phyloP scores from a whole-genome alignment of 2,888 invertebrate genomes.

The Mythimna impura region DNA sequence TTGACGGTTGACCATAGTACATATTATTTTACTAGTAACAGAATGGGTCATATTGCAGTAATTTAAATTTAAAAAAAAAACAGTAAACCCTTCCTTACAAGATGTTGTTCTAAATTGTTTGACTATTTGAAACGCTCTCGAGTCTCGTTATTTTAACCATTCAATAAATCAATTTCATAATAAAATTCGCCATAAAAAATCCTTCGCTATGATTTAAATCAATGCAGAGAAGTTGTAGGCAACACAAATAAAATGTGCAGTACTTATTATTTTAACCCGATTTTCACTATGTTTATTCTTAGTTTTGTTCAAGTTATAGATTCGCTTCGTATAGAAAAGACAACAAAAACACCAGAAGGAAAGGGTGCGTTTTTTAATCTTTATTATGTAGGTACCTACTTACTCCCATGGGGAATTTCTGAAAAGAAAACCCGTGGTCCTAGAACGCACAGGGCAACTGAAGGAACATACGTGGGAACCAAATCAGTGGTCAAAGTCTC shows the following conservation, averaged over 20 bases:
- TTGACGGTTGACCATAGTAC: no score
- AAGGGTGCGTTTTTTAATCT: neutral
- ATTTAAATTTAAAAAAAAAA: no score
- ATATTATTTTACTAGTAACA: no score
- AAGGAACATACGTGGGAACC: no score
- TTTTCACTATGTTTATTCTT: conserved; percentile 11
- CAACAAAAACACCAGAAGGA: no score
- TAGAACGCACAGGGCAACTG: no score
- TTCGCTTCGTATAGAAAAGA: neutral
- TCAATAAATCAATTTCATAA: neutral
- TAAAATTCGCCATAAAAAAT: conserved; percentile 37
- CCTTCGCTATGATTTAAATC: conserved; percentile 6
- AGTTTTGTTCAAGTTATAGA: conserved; percentile 13
- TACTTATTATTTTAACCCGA: neutral
- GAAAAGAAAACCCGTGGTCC: no score
- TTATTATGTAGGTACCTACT: neutral
- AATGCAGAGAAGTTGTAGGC: neutral
- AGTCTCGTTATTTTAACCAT: neutral
- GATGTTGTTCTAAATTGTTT: neutral
- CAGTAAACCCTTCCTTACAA: neutral
- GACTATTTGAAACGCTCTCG: neutral
- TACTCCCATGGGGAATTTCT: neutral
- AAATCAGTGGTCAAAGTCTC: no score
- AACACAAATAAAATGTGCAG: conserved; percentile 20
- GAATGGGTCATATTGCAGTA: no score